Percentiles rank a stretch among this genome's conserved stretches.
Conservation (phyloP, 2,113 vertebrate species). For the Diadophis punctatus region DNA sequence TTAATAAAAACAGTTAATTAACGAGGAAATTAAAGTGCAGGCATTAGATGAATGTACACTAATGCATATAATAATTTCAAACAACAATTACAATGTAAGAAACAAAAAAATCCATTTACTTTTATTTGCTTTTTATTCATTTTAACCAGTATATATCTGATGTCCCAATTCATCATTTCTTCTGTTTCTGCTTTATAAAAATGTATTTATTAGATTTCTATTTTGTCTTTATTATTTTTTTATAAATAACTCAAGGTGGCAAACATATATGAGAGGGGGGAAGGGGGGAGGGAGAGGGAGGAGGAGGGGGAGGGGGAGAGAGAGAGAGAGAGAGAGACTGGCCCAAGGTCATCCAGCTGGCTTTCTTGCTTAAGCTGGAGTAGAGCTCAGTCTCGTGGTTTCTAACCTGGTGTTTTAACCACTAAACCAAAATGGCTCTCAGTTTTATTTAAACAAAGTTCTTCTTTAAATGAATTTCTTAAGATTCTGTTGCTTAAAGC, state of each 20-base stretch:
- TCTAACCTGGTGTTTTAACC: background rate
- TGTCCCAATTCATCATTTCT: background rate
- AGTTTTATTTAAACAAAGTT: background rate
- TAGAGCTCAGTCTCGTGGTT: background rate
- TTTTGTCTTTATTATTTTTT: background rate
- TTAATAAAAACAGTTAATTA: background rate
- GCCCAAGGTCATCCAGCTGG: background rate
- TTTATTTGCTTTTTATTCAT: background rate
- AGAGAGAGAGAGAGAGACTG: too few relatives aligned
- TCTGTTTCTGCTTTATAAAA: background rate
- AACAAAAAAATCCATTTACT: background rate
- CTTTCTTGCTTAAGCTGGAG: background rate
- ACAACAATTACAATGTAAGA: background rate
- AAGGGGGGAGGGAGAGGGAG: too few relatives aligned
- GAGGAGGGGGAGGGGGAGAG: too few relatives aligned
- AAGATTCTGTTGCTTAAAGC: too few relatives aligned
- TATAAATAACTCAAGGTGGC: background rate
- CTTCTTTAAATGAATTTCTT: background rate
- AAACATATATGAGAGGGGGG: background rate
- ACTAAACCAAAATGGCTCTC: background rate
- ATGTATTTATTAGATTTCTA: background rate
- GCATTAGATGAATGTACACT: background rate
- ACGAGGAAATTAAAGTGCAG: background rate
- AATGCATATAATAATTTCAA: background rate
- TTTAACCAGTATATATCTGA: background rate